Percentiles rank a stretch among this genome's conserved stretches.
These are phyloP conservation scores for Drosophila saltans DNA, from an alignment of 1,140 invertebrate genomes.

Conservation along the genomic window DNA sequence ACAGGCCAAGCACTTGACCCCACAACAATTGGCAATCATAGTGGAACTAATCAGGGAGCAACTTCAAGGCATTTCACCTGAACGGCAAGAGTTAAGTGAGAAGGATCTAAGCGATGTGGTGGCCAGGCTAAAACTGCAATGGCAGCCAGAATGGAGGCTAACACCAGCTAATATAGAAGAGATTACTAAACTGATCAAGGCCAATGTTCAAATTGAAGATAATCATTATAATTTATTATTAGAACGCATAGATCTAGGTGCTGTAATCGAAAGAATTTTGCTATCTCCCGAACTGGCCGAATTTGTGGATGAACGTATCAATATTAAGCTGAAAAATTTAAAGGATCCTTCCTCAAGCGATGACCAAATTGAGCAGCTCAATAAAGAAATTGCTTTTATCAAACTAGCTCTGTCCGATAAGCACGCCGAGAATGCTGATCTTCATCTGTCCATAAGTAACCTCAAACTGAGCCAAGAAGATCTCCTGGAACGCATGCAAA, in stretches of 20 bases:
- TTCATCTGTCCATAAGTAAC: slow-evolving; percentile 72
- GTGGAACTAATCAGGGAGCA: slow-evolving; percentile 66
- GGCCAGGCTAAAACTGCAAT: slow-evolving; percentile 43
- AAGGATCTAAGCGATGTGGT: slow-evolving; percentile 51
- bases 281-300: slow-evolving; percentile 43
- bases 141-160: slow-evolving; percentile 47
- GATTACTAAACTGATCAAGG: slow-evolving; percentile 75
- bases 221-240: slow-evolving; percentile 77
- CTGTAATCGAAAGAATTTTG: slow-evolving; percentile 60
- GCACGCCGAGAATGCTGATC: slow-evolving; percentile 69
- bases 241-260: slow-evolving; percentile 66
- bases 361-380: slow-evolving; percentile 78
- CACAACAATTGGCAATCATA: slow-evolving; percentile 60
- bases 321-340: slow-evolving; percentile 27
- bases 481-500: slow-evolving; percentile 65
- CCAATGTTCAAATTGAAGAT: slow-evolving; percentile 59
- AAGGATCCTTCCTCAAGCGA: slow-evolving; percentile 39
- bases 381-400: slow-evolving; percentile 83
- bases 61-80: slow-evolving; percentile 39
- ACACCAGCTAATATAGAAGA: slow-evolving; percentile 78
- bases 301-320: slow-evolving; percentile 63
- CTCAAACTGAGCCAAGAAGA: slow-evolving; percentile 64
- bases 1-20: slow-evolving; percentile 45
- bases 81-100: slow-evolving; percentile 40
- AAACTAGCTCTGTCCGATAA: slow-evolving; percentile 81